Percentiles rank a stretch among this genome's conserved stretches.
These are phyloP conservation scores for Yponomeuta sedellus DNA, from an alignment of 2,888 invertebrate genomes.

Conservation along the genomic window DNA sequence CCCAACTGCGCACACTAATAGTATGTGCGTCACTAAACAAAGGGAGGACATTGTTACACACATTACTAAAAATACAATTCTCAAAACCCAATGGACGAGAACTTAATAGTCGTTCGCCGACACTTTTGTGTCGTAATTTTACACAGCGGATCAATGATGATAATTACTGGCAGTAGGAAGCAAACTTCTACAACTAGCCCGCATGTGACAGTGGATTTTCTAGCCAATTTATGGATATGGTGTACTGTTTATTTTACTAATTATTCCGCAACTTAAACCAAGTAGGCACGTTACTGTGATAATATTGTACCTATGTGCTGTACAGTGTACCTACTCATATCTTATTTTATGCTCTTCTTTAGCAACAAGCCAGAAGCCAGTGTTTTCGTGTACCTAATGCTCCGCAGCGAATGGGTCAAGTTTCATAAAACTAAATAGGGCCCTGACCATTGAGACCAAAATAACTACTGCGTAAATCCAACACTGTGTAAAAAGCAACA, in stretches of 20 bases:
- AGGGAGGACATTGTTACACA: conserved; percentile 33
- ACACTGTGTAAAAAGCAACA: too few relatives aligned
- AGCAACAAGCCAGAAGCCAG: too few relatives aligned
- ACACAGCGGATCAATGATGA: conserved; percentile 44
- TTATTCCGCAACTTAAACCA: not conserved
- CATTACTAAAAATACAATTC: conserved; percentile 9
- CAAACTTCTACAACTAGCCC: conserved; percentile 31
- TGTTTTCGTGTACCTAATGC: too few relatives aligned
- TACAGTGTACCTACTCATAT: too few relatives aligned
- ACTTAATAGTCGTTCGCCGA: conserved; percentile 28
- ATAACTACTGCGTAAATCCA: not conserved
- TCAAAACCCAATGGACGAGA: conserved; percentile 34
- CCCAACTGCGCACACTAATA: conserved; percentile 40
- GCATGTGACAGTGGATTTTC: conserved; percentile 37
- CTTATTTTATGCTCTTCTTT: too few relatives aligned
- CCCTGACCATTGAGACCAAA: too few relatives aligned
- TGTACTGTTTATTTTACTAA: not conserved
- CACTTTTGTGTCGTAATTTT: conserved; percentile 23
- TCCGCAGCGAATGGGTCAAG: too few relatives aligned
- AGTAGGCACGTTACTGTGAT: too few relatives aligned
- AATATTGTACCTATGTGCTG: too few relatives aligned
- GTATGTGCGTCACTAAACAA: conserved; percentile 48
- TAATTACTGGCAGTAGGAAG: conserved; percentile 29
- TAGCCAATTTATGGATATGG: conserved; percentile 4
- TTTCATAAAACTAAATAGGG: too few relatives aligned